Evolutionary conservation across 2,888 invertebrate species (phyloP).

Genomic region (Harmothoe impar): DNA sequence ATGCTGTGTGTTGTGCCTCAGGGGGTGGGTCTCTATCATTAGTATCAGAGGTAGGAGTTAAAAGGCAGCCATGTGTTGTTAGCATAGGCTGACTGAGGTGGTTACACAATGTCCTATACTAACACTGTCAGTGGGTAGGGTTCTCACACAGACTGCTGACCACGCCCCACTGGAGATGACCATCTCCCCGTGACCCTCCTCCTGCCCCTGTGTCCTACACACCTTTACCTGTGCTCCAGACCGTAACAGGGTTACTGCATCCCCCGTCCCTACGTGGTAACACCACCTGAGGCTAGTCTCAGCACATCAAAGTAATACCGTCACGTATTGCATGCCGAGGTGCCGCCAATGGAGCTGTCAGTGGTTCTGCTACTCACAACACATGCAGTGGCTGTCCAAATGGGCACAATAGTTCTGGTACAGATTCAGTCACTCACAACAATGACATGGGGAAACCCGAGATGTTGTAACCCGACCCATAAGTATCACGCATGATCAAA

Average conservation of each 20-base stretch:
- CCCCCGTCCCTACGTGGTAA: too few relatives aligned
- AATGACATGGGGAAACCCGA: too few relatives aligned
- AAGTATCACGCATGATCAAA: too few relatives aligned
- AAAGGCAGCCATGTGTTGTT: neutral
- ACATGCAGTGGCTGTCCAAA: too few relatives aligned
- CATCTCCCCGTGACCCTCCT: neutral
- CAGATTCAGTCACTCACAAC: too few relatives aligned
- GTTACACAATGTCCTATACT: constrained; percentile 2
- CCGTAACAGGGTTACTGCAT: too few relatives aligned
- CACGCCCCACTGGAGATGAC: constrained; percentile 11
- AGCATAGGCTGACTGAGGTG: neutral
- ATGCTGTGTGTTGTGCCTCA: neutral
- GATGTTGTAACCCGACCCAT: too few relatives aligned
- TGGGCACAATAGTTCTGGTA: too few relatives aligned
- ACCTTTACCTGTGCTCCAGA: too few relatives aligned
- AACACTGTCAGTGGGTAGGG: neutral
- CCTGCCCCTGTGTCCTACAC: neutral
- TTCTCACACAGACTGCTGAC: neutral
- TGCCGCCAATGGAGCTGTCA: neutral
- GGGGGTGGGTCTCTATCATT: neutral
- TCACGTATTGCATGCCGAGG: constrained; percentile 2
- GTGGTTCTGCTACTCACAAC: too few relatives aligned
- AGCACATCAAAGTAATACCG: neutral
- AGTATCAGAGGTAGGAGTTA: neutral
- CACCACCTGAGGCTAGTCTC: neutral